Base-by-base conservation (phyloP, 2,113 vertebrate genomes). In the Emberiza fucata region DNA sequence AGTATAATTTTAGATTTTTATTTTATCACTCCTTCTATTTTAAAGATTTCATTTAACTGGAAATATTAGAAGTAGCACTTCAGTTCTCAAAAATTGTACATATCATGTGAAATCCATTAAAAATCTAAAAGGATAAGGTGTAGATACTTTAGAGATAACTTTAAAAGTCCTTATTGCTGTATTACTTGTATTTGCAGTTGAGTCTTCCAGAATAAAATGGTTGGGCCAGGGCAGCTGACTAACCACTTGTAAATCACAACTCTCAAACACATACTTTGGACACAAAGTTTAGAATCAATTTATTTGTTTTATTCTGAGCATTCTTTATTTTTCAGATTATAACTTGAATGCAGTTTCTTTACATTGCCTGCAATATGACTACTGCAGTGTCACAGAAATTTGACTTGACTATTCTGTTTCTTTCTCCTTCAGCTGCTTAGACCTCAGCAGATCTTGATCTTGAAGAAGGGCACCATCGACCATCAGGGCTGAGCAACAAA, bases 1-100 rank as follows among this genome's bases (percentile, higher is more conserved):
- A 94, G 69, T 85, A 92, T 72, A 71, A 78, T 60, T 94, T 95
- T 87, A 68, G 53, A 79, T 92, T 88, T 90, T 90, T 84, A 31
- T 86, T 86, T 88, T 90, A 64, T 88, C 45, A 53, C 75, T 81
- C 42, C 29, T 85, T 90, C 31, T 79, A 50, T 83, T 95, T 80
- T 77, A 87, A 92, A 86, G 44, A 80, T 77, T 95, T 77, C 7
- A 22, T 95, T 92, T 94, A 92, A 88, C 44, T 77, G 48, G 72
- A 88, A 94, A 84, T 76, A 94, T 63, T 81, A 64, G 48, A 86
- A 92, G 51, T 78, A 81, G 69, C 48, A 81, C 56, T 95, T 83
- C 39, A 86, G 37, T 88, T 95, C 91, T 94, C 68, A 73, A 86
- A 88, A 93, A 86, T 39, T 31, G 8, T 75, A 64, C 35, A 5